A percentile compares a stretch with the other conserved stretches of the same genome.
Conservation (phyloP, 1,140 invertebrate species). For the Doryteuthis pealeii region DNA sequence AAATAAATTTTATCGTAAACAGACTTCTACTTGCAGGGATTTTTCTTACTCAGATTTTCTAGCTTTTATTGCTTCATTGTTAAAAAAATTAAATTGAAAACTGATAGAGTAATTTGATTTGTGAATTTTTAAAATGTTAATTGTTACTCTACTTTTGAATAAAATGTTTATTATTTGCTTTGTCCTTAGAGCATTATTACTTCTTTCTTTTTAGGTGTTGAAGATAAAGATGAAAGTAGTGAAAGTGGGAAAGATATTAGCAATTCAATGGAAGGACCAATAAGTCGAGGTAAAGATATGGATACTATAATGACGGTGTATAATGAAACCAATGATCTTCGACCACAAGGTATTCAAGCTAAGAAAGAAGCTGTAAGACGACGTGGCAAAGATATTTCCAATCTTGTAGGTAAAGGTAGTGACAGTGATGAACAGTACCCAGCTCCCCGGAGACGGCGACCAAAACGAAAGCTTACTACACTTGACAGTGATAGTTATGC, state of each 20-base stretch:
- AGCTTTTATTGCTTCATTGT: no score
- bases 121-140: no score
- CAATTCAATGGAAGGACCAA: not conserved
- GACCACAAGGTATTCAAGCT: not conserved
- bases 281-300: not conserved
- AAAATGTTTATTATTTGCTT: no score
- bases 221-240: not conserved
- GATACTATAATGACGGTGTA: constrained; percentile 4
- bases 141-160: no score
- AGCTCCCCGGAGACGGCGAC: constrained; percentile 31
- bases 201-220: not conserved
- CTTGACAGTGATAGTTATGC: constrained; percentile 52
- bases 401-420: constrained; percentile 70
- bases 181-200: no score
- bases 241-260: not conserved
- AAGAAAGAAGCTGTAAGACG: not conserved
- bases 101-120: no score
- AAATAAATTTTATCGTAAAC: no score
- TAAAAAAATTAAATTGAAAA: no score
- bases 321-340: not conserved
- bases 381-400: constrained; percentile 85
- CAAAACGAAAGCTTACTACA: constrained; percentile 35
- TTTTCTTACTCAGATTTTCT: no score
- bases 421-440: constrained; percentile 33
- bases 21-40: no score